Percentiles rank a stretch among this genome's conserved stretches.
These are phyloP conservation scores for Ostrea edulis DNA, from an alignment of 1,140 invertebrate species.

Conservation along the genomic window DNA sequence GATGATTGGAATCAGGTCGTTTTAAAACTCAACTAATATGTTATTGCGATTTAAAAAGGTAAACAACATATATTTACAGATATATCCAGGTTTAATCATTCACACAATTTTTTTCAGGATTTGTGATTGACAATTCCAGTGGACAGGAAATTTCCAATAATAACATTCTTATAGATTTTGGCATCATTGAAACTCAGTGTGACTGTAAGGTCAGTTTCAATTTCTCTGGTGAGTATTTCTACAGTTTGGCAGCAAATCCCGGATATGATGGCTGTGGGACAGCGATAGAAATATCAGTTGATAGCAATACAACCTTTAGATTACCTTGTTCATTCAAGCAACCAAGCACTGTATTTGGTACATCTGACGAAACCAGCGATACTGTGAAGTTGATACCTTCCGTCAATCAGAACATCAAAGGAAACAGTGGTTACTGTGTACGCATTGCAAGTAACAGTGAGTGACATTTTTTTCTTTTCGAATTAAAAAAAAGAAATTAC, in stretches of 20 bases:
- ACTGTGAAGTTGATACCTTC: not conserved
- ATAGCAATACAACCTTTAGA: not conserved
- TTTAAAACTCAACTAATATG: no score
- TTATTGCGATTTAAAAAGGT: no score
- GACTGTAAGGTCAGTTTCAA: not conserved
- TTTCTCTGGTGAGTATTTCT: not conserved
- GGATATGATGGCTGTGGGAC: not conserved
- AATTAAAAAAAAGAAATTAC: no score
- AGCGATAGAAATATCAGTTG: not conserved
- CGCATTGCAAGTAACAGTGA: not conserved
- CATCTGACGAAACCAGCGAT: not conserved
- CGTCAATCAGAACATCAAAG: not conserved
- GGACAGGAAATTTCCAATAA: not conserved
- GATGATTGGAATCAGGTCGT: no score
- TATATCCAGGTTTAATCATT: no score
- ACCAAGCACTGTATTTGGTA: not conserved
- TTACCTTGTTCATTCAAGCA: not conserved
- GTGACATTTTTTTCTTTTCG: no score
- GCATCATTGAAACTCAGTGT: not conserved
- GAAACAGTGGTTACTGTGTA: not conserved
- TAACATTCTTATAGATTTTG: not conserved
- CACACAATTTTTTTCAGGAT: not conserved
- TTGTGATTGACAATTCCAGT: not conserved
- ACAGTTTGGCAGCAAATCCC: not conserved
- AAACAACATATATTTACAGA: no score